Percentiles rank a stretch among this genome's conserved stretches.
Conservation (phyloP, 2,113 vertebrate species). For the Budorcas taxicolor region DNA sequence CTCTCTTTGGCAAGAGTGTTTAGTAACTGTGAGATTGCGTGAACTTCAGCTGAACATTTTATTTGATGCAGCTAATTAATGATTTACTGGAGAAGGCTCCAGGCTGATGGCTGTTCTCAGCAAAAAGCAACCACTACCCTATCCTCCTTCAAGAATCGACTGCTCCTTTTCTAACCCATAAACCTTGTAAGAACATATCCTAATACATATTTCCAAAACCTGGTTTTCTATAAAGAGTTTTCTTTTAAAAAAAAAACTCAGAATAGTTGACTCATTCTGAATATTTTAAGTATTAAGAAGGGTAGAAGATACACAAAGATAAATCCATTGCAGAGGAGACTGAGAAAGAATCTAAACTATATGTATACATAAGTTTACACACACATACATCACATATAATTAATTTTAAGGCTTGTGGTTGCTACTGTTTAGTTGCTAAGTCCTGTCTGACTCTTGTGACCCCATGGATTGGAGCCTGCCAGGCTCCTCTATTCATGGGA, state of each 20-base stretch:
- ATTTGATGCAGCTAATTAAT: neutral
- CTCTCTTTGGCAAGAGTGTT: conserved; percentile 46
- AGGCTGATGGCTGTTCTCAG: neutral
- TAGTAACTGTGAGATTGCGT: conserved; percentile 49
- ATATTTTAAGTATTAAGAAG: conserved; percentile 23
- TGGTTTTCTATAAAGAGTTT: neutral
- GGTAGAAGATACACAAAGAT: neutral
- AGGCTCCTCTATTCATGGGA: neutral
- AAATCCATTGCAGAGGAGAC: neutral
- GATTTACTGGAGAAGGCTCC: conserved; percentile 13
- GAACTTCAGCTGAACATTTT: conserved; percentile 1
- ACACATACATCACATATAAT: neutral
- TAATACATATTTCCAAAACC: neutral
- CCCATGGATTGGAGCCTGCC: neutral
- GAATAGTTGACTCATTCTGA: neutral
- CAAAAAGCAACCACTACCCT: neutral
- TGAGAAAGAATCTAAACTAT: neutral
- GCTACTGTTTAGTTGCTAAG: neutral
- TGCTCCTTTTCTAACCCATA: conserved; percentile 24
- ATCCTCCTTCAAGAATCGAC: neutral
- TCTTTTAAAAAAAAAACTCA: neutral
- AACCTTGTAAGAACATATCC: neutral
- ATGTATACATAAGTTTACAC: neutral
- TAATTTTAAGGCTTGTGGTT: neutral
- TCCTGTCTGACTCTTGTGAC: neutral